Evolutionary conservation across 92 coral and sea anemone species (phyloP), one percentile per base, ranked within the genome.

Genomic region (Paramuricea clavata): DNA sequence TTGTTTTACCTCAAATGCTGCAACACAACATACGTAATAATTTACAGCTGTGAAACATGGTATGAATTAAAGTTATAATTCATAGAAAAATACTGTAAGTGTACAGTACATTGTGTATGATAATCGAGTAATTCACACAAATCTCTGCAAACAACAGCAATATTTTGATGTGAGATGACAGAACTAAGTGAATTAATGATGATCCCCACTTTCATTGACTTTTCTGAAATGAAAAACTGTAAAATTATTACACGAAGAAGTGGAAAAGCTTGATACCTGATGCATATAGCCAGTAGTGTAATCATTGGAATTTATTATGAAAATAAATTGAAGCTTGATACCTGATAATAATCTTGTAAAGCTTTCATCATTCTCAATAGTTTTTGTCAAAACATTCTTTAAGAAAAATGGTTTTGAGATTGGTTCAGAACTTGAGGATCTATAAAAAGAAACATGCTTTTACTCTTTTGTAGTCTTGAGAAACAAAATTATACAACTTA

Each of bases 1-100:
- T 67, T 94, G 98, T 21, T 69, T 92, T 41, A 92, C 95, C 70
- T 90, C 85, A 54, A 72, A 92, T 35, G 83, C 96, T 93, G 82
- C 13, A 32, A 32, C 74, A 12, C 27, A 61, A 21, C 62, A 11
- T 28, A 23, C 4, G 78, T 30, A 76, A 19, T 43, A 26, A n/a
- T 28, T 25, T 5, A 52, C 2, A 62, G 62, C 5, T 23, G 12
- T 26, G 4, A 32, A 81, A 12, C 41, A 65, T 5, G 8, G 75
- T 30, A 69, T 69, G 2, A 32, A 44, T 5, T 22, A n/a, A n/a
- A n/a, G n/a, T n/a, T 28, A 34, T 15, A 34, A 41, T 72, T 36
- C 33, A 23, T 35, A 0, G 17, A 36, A 69, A 32, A 12, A 72
- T 8, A 54, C 19, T 54, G 62, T 17, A 54, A 19, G 17, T 39